A percentile compares a stretch with the other conserved stretches of the same genome.
Evolutionary conservation across 2,797 vertebrate species (phyloP).

Genomic region (Lagorchestes hirsutus): DNA sequence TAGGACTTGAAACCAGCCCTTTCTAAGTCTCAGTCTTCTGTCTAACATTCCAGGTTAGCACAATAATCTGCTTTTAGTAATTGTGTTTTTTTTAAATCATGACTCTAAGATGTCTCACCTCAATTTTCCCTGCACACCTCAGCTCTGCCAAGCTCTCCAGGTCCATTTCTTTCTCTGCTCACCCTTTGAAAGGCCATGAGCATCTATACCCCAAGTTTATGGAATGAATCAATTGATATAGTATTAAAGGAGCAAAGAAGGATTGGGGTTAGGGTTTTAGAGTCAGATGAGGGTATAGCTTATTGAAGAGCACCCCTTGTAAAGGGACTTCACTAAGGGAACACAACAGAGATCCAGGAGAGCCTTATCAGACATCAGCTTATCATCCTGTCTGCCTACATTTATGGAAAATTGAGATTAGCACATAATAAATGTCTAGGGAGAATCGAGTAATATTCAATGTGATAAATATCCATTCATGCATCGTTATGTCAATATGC

Average conservation of each 20-base stretch:
- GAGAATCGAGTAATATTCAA: background rate
- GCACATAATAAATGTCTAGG: background rate
- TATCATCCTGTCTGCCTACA: background rate
- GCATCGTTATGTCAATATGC: too few relatives aligned
- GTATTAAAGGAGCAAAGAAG: background rate
- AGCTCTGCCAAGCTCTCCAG: background rate
- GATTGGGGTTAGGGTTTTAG: too few relatives aligned
- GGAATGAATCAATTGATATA: background rate
- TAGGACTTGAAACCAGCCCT: background rate
- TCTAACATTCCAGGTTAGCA: background rate
- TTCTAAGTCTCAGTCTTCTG: background rate
- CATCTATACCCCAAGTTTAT: background rate
- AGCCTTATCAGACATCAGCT: background rate
- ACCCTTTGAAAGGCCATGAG: background rate
- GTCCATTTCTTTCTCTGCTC: background rate
- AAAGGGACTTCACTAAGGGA: background rate
- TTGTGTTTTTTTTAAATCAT: background rate
- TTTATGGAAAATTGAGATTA: background rate
- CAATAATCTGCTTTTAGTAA: background rate
- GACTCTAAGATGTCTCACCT: background rate
- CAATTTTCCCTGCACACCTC: background rate
- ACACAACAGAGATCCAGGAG: background rate
- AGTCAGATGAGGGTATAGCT: background rate
- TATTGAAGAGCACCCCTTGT: background rate
- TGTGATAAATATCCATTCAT: background rate